Evolutionary conservation across 2,888 invertebrate species (phyloP), one percentile per base, ranked within the genome.

Genomic region (Macaria liturata): DNA sequence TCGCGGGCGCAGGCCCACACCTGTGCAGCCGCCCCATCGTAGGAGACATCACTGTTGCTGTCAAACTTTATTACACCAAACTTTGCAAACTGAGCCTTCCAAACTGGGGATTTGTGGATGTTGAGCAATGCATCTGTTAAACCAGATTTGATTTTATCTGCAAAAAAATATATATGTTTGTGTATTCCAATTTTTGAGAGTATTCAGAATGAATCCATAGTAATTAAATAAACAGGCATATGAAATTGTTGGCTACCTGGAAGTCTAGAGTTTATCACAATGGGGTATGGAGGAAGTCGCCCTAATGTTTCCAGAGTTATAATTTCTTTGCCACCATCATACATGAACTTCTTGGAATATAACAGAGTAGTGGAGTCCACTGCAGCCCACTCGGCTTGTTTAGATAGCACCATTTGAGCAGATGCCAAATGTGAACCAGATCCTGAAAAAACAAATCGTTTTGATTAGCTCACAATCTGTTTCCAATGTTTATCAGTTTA

Each of bases 261-360:
- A 56, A 95, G 73, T 59, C 90, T 90, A 30, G 89, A 79, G 72
- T 94, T 95, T 56, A 93, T 88, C 49, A 95, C 92, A 46, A 95
- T 87, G 2, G 95, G 94, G 70, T 95, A 95, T 0, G 95, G 93
- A 2, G 95, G 95, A 44, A 95, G 80, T 20, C 94, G 94, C 30
- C 95, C 95, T 68, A 95, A 82, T 32, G 94, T 94, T 64, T 93
- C 92, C 67, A 95, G 79, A 7, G 93, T 88, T 49, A 84, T 84
- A 45, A 94, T 84, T 49, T 94, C 93, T 67, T 93, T 92, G 31
- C 92, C 92, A 51, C 92, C 86, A 72, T 93, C 92, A 47, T 93
- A 93, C 85, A 94, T 90, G 65, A 86, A 88, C 66, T 90, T 90
- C 69, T 93, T 92, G 57, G 92, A 91, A 65, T 90, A 91, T 4